phyloP scores from a whole-genome alignment of 1,140 invertebrate species.

The Caenorhabditis remanei region DNA sequence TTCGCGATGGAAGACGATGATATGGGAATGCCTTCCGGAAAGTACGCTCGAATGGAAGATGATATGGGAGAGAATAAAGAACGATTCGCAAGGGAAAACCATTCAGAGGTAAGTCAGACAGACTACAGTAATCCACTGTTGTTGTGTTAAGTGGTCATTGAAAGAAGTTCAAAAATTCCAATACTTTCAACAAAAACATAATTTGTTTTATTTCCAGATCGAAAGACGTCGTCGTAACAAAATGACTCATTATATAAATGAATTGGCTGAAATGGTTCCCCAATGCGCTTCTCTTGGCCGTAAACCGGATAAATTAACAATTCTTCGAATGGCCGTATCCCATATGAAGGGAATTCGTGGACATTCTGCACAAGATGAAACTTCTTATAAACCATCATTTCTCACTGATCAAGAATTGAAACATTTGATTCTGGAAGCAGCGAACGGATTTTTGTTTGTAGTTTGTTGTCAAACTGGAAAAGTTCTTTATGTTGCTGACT shows the following conservation, averaged over 20 bases:
- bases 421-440: slow-evolving; percentile 97
- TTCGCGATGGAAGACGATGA: slow-evolving; percentile 63
- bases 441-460: slow-evolving; percentile 98
- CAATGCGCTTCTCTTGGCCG: slow-evolving; percentile 91
- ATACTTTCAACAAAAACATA: neutral
- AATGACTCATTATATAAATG: slow-evolving; percentile 99
- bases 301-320: slow-evolving; percentile 99
- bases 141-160: too few species aligned
- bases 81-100: slow-evolving; percentile 87
- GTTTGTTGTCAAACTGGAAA: slow-evolving; percentile 96
- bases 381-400: slow-evolving; percentile 95
- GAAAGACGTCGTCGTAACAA: slow-evolving; percentile 96
- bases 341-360: slow-evolving; percentile 86
- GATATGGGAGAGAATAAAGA: slow-evolving; percentile 71
- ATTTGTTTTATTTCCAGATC: slow-evolving; percentile 81
- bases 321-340: slow-evolving; percentile 97
- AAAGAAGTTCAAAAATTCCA: neutral
- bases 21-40: slow-evolving; percentile 61
- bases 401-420: slow-evolving; percentile 98
- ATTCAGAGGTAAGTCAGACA: slow-evolving; percentile 84
- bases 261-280: slow-evolving; percentile 99
- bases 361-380: slow-evolving; percentile 56
- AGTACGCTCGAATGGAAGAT: slow-evolving; percentile 67
- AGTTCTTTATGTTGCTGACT: slow-evolving; percentile 98
- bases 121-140: too few species aligned